These are phyloP conservation scores for Formica exsecta DNA, from an alignment of 1,140 invertebrate genomes.

Conservation along the genomic window DNA sequence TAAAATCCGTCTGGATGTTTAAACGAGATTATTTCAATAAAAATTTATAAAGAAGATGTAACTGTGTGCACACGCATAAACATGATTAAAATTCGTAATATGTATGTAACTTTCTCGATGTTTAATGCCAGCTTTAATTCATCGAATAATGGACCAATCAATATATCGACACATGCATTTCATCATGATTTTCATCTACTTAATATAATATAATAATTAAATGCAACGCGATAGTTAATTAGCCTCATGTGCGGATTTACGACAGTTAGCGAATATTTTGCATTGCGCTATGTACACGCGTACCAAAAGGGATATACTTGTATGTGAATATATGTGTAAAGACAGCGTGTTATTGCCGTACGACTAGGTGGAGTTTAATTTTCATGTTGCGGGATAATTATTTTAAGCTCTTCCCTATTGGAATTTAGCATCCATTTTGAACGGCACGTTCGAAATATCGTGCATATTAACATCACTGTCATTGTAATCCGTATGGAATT, in stretches of 20 bases:
- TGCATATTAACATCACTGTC: slow-evolving; percentile 25
- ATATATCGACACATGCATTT: not conserved
- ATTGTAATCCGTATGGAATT: not conserved
- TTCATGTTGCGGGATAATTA: slow-evolving; percentile 32
- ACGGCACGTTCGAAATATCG: not conserved
- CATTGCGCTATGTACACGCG: not conserved
- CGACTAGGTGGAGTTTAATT: slow-evolving; percentile 18
- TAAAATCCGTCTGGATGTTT: not conserved
- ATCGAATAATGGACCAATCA: not conserved
- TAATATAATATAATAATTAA: slow-evolving; percentile 17
- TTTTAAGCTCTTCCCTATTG: slow-evolving; percentile 48
- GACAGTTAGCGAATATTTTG: slow-evolving; percentile 14
- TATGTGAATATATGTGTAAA: not conserved
- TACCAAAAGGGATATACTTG: not conserved
- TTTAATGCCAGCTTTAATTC: slow-evolving; percentile 1
- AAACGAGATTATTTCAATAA: slow-evolving; percentile 4
- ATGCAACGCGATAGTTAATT: slow-evolving; percentile 41
- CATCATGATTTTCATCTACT: not conserved
- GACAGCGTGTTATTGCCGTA: not conserved
- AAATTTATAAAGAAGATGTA: not conserved
- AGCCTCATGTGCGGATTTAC: slow-evolving; percentile 10
- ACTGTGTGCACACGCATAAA: not conserved
- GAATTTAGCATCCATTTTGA: slow-evolving; percentile 22
- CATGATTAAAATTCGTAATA: not conserved
- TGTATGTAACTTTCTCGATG: not conserved